A percentile compares a stretch with the other conserved stretches of the same genome.
phyloP scores from a whole-genome alignment of 2,797 vertebrate genomes.

The Margarornis squamiger region DNA sequence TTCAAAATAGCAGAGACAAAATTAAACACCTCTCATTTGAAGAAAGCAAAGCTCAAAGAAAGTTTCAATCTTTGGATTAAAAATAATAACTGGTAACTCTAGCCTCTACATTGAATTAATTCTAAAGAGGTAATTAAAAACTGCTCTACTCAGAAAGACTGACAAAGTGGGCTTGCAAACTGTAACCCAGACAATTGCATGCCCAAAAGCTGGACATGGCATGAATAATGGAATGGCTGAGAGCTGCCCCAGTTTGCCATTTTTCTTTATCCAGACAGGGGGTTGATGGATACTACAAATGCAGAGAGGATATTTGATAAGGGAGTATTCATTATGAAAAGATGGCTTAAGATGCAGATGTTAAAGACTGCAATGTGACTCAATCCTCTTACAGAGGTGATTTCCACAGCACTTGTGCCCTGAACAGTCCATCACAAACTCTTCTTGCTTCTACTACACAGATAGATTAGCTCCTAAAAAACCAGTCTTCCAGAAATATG shows the following conservation, averaged over 20 bases:
- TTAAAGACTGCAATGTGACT: not conserved
- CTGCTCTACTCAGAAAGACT: not conserved
- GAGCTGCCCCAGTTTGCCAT: not conserved
- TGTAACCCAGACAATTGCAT: not conserved
- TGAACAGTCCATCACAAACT: not conserved
- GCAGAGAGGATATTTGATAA: not conserved
- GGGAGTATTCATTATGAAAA: not conserved
- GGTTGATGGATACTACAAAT: not conserved
- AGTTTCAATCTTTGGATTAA: not conserved
- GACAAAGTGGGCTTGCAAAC: not conserved
- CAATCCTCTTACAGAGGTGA: conserved; percentile 29
- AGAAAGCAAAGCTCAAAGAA: conserved; percentile 3
- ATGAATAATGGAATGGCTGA: not conserved
- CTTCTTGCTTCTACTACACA: not conserved
- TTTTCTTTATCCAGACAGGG: not conserved
- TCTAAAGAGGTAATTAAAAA: conserved; percentile 19
- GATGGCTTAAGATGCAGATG: not conserved
- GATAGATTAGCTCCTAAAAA: not conserved
- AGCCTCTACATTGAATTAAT: not conserved
- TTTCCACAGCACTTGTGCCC: not conserved
- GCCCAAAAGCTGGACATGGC: not conserved
- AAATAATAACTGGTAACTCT: not conserved
- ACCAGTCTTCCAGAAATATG: not conserved
- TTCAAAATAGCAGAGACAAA: not conserved
- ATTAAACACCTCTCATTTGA: not conserved